These are phyloP conservation scores for Valencia hispanica DNA, from an alignment of 2,797 vertebrate species.

Conservation along the genomic window DNA sequence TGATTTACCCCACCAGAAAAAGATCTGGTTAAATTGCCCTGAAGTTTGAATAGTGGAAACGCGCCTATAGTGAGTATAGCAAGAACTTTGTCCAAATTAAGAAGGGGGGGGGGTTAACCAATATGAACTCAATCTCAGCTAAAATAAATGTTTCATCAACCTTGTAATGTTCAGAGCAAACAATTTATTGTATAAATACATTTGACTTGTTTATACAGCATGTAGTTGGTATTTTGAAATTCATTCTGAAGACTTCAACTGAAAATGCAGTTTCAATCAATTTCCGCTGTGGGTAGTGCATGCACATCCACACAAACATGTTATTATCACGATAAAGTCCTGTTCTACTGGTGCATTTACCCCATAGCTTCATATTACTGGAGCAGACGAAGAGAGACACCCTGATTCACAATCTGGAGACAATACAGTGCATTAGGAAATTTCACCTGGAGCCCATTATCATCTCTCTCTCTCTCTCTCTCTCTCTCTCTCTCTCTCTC, in stretches of 20 bases:
- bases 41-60: too few relatives aligned
- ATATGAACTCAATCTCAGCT: not conserved
- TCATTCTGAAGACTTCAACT: not conserved
- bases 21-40: too few relatives aligned
- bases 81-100: not conserved
- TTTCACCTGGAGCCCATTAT: constrained; percentile 28
- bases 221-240: not conserved
- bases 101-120: not conserved
- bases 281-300: not conserved
- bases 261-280: not conserved
- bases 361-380: not conserved
- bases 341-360: not conserved
- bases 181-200: not conserved
- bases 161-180: not conserved
- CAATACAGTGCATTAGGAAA: not conserved
- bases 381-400: not conserved
- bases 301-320: not conserved
- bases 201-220: not conserved
- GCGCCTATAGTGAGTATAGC: not conserved
- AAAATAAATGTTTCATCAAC: not conserved
- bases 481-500: too few relatives aligned
- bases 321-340: not conserved
- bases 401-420: constrained; percentile 10
- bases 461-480: constrained; percentile 53
- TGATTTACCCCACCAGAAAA: too few relatives aligned